phyloP scores from a whole-genome alignment of 2,888 invertebrate genomes.

The Rhimphoctona megacephalus region DNA sequence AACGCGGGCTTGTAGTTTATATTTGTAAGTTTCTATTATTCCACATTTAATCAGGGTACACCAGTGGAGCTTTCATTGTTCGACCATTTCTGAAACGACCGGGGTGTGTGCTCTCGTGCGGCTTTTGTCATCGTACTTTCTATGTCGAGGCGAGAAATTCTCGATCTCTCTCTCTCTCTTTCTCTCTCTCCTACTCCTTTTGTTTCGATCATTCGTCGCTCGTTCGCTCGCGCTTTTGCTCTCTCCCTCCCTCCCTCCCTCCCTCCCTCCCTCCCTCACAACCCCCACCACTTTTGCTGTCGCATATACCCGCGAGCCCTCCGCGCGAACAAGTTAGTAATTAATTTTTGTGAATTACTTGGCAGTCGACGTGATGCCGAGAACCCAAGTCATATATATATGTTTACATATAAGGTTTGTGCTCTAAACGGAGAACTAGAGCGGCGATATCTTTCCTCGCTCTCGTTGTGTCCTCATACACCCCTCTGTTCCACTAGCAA shows the following conservation, averaged over 20 bases:
- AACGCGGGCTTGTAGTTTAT: conserved; percentile 31
- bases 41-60: conserved; percentile 65
- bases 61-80: conserved; percentile 73
- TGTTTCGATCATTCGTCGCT: conserved; percentile 52
- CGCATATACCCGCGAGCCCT: conserved; percentile 68
- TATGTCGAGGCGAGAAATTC: conserved; percentile 76
- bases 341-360: conserved; percentile 84
- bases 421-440: conserved; percentile 75
- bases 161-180: conserved; percentile 55
- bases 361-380: conserved; percentile 80
- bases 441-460: conserved; percentile 78
- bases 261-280: background rate
- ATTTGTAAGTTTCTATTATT: conserved; percentile 61
- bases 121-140: conserved; percentile 76
- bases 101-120: conserved; percentile 60
- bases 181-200: conserved; percentile 35
- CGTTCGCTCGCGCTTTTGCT: conserved; percentile 30
- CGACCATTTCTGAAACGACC: conserved; percentile 77
- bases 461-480: conserved; percentile 71
- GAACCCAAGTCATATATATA: conserved; percentile 56
- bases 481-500: conserved; percentile 70
- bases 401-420: conserved; percentile 37
- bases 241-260: background rate
- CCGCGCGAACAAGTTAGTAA: conserved; percentile 80
- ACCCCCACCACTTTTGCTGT: conserved; percentile 19